Evolutionary conservation across 92 coral and sea anemone genomes (phyloP).

Genomic region (Parazoanthus swiftii): DNA sequence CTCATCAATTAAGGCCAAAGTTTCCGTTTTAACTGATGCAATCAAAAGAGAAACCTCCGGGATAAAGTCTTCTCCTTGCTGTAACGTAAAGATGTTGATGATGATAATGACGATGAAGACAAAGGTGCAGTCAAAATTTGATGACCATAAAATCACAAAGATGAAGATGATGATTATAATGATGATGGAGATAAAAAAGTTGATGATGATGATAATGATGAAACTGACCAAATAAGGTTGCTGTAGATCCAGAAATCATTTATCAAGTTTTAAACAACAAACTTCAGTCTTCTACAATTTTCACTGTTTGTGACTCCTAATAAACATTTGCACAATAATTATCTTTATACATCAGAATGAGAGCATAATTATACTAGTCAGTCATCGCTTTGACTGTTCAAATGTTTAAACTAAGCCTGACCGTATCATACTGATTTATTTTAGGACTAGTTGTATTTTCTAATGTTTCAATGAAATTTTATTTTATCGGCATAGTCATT

Average conservation of each 20-base stretch:
- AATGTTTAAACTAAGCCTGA: not conserved
- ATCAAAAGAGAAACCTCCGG: constrained; percentile 1
- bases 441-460: constrained; percentile 1
- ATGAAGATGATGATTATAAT: not conserved
- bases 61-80: constrained; percentile 23
- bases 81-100: not conserved
- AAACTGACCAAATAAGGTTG: not conserved
- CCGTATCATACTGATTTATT: not conserved
- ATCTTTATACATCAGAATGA: not conserved
- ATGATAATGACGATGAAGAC: not conserved
- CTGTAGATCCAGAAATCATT: not conserved
- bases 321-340: not conserved
- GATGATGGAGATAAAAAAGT: not conserved
- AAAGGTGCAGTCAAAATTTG: not conserved
- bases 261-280: not conserved
- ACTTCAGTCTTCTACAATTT: not conserved
- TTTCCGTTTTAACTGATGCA: not conserved
- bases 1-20: constrained; percentile 1
- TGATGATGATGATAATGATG: not conserved
- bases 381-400: not conserved
- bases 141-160: not conserved
- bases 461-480: not conserved
- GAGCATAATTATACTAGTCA: not conserved
- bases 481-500: too few species aligned
- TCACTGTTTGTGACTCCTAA: not conserved